Evolutionary conservation across 2,797 vertebrate genomes (phyloP).

Genomic region (Sphenodon punctatus): DNA sequence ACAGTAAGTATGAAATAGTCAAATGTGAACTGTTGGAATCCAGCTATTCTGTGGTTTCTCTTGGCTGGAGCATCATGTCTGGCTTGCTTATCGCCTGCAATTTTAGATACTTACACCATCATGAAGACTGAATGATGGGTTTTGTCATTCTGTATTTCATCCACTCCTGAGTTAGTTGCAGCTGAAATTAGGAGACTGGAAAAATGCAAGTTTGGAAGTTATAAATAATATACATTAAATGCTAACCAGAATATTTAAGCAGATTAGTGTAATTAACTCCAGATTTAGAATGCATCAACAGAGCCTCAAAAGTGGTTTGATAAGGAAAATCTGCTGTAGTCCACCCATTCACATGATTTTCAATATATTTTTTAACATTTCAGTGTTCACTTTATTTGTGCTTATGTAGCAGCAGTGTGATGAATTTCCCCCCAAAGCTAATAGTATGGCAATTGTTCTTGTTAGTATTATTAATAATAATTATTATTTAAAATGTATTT

Average conservation of each 20-base stretch:
- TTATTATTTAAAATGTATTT: too few relatives aligned
- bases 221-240: not conserved
- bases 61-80: not conserved
- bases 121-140: not conserved
- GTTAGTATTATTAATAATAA: too few relatives aligned
- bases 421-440: too few relatives aligned
- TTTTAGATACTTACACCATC: not conserved
- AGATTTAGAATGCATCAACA: not conserved
- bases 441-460: too few relatives aligned
- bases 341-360: not conserved
- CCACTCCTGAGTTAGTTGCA: not conserved
- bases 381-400: not conserved
- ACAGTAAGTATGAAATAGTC: not conserved
- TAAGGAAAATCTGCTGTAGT: not conserved
- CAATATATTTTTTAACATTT: fast-evolving
- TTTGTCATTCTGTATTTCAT: not conserved
- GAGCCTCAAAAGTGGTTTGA: not conserved
- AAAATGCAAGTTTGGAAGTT: constrained; percentile 3
- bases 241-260: not conserved
- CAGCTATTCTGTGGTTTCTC: not conserved
- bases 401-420: too few relatives aligned
- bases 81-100: not conserved
- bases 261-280: not conserved
- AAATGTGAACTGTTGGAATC: not conserved
- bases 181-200: not conserved